phyloP scores from a whole-genome alignment of 1,140 invertebrate genomes.

The Antheraea pernyi region DNA sequence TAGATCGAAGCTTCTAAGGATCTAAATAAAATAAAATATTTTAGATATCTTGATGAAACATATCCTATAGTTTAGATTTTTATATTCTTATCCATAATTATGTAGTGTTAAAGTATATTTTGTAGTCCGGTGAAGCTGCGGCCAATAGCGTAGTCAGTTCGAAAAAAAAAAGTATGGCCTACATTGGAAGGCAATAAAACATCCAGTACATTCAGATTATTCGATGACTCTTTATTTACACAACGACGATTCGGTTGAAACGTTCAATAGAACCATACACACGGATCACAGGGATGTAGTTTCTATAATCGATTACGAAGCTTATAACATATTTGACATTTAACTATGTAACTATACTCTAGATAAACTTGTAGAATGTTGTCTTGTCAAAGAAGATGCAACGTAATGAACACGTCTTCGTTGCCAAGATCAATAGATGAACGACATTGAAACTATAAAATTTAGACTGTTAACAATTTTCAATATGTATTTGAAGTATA shows the following conservation, averaged over 20 bases:
- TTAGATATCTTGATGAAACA: too few relatives aligned
- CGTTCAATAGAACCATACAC: conserved; percentile 55
- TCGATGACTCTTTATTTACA: conserved; percentile 77
- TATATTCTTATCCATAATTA: too few relatives aligned
- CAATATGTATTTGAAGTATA: conserved; percentile 41
- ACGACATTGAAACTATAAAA: conserved; percentile 37
- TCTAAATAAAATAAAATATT: too few relatives aligned
- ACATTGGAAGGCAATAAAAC: conserved; percentile 46
- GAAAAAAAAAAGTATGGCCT: too few relatives aligned
- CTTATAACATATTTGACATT: conserved; percentile 39
- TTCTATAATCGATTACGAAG: conserved; percentile 45
- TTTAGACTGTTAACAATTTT: conserved; percentile 55
- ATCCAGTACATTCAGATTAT: conserved; percentile 70
- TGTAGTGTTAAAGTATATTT: too few relatives aligned
- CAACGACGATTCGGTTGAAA: conserved; percentile 54
- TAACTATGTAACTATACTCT: conserved; percentile 20
- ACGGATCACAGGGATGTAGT: conserved; percentile 58
- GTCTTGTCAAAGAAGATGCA: conserved; percentile 19
- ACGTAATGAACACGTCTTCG: background rate
- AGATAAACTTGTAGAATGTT: conserved; percentile 18
- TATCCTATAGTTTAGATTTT: too few relatives aligned
- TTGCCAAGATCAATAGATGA: background rate
- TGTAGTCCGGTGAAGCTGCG: too few relatives aligned
- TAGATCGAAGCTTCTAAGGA: too few relatives aligned
- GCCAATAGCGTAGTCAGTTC: too few relatives aligned